phyloP scores from a whole-genome alignment of 2,888 invertebrate species.

The Scaptomyza cyrtandrae region DNA sequence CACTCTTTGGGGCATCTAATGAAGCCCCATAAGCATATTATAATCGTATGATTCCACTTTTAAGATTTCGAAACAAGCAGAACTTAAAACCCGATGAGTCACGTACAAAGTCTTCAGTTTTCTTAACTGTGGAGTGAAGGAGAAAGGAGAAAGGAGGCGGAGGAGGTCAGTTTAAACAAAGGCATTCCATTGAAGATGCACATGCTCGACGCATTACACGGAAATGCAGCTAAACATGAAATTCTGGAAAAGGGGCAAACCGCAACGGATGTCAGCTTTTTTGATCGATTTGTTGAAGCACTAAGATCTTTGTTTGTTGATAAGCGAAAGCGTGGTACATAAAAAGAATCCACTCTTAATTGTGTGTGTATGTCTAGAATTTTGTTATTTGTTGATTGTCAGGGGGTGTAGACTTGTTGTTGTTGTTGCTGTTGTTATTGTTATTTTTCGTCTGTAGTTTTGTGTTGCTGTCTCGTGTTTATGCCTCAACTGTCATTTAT shows the following conservation, averaged over 20 bases:
- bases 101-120: slow-evolving; percentile 39
- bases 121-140: neutral
- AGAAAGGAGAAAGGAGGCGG: slow-evolving; percentile 8
- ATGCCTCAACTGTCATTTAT: slow-evolving; percentile 68
- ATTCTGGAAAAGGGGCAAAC: slow-evolving; percentile 8
- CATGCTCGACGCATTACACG: slow-evolving; percentile 36
- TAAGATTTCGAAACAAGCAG: slow-evolving; percentile 1
- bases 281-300: slow-evolving; percentile 68
- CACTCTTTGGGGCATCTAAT: slow-evolving; percentile 51
- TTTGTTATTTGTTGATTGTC: slow-evolving; percentile 43
- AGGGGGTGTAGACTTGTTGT: slow-evolving; percentile 7
- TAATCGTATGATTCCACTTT: slow-evolving; percentile 42
- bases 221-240: slow-evolving; percentile 41
- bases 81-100: slow-evolving; percentile 64
- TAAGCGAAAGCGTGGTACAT: slow-evolving; percentile 70
- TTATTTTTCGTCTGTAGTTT: slow-evolving; percentile 14
- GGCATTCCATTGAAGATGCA: slow-evolving; percentile 74
- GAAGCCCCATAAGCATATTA: slow-evolving; percentile 55
- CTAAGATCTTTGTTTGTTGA: slow-evolving; percentile 58
- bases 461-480: slow-evolving; percentile 31
- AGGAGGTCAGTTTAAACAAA: slow-evolving; percentile 57
- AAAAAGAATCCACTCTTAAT: slow-evolving; percentile 56
- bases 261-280: slow-evolving; percentile 47
- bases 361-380: slow-evolving; percentile 53
- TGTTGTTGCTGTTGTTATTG: slow-evolving; percentile 1